Evolutionary conservation across 92 coral and sea anemone species (phyloP).

Genomic region (Paramuricea clavata): DNA sequence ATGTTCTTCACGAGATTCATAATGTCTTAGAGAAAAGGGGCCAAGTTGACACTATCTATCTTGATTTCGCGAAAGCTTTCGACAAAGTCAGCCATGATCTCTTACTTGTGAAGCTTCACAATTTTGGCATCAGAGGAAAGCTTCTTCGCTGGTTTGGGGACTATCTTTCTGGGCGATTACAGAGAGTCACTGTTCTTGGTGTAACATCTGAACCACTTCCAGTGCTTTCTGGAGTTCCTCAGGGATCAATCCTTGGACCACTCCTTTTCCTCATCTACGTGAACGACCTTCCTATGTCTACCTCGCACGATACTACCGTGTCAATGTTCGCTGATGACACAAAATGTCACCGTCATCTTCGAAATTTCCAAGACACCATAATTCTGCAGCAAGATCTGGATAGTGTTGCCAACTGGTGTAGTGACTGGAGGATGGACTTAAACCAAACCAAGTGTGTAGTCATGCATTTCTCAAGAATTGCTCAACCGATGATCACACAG

Average conservation of each 20-base stretch:
- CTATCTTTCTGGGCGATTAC: slow-evolving; percentile 11
- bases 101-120: not conserved
- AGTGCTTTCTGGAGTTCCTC: slow-evolving; percentile 34
- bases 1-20: slow-evolving; percentile 56
- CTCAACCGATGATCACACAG: slow-evolving; percentile 6
- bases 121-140: not conserved
- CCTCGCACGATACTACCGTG: slow-evolving; percentile 7
- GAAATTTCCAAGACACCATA: not conserved
- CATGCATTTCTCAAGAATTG: slow-evolving; percentile 4
- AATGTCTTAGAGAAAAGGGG: slow-evolving; percentile 35
- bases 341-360: slow-evolving; percentile 16
- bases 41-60: no score
- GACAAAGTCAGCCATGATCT: slow-evolving; percentile 20
- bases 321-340: slow-evolving; percentile 44
- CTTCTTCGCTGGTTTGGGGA: slow-evolving; percentile 24
- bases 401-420: not conserved
- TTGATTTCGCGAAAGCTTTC: slow-evolving; percentile 24
- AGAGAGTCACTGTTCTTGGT: slow-evolving; percentile 21
- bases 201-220: slow-evolving; percentile 15
- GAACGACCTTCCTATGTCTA: slow-evolving; percentile 23
- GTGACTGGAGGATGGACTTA: slow-evolving; percentile 32
- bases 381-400: not conserved
- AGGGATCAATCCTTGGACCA: slow-evolving; percentile 40
- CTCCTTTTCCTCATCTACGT: slow-evolving; percentile 35
- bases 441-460: slow-evolving; percentile 16